Conservation (phyloP, 2,888 invertebrate species). For the Amiota communis region DNA sequence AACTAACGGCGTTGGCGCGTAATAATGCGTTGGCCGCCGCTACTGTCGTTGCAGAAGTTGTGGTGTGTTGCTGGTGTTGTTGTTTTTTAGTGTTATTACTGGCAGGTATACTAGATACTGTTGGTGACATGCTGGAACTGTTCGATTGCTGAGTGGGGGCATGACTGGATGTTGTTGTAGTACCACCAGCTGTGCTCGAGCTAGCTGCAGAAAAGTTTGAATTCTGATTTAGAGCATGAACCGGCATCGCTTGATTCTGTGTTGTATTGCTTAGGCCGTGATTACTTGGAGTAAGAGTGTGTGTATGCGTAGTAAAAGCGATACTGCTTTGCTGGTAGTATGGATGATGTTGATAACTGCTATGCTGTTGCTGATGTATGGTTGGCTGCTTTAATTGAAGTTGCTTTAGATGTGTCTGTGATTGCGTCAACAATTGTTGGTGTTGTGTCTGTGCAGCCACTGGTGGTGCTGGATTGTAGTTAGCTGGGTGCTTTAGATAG, state of each 20-base stretch:
- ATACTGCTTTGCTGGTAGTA: slow-evolving; percentile 60
- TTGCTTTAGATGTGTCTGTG: slow-evolving; percentile 67
- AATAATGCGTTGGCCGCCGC: slow-evolving; percentile 59
- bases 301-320: slow-evolving; percentile 41
- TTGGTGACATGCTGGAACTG: slow-evolving; percentile 68
- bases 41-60: slow-evolving; percentile 48
- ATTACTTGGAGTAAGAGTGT: slow-evolving; percentile 41
- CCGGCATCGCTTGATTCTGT: slow-evolving; percentile 48
- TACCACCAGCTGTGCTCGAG: slow-evolving; percentile 67
- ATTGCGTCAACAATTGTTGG: slow-evolving; percentile 63
- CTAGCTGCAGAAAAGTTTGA: slow-evolving; percentile 70
- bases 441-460: slow-evolving; percentile 42
- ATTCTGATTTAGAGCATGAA: slow-evolving; percentile 67
- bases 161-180: slow-evolving; percentile 66
- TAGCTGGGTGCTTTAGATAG: slow-evolving; percentile 68
- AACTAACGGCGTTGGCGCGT: slow-evolving; percentile 43
- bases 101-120: slow-evolving; percentile 33
- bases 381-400: slow-evolving; percentile 69
- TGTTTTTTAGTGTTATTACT: neutral
- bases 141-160: slow-evolving; percentile 70
- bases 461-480: slow-evolving; percentile 41
- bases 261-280: slow-evolving; percentile 34
- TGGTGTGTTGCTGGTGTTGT: slow-evolving; percentile 42
- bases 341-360: slow-evolving; percentile 65
- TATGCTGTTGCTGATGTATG: slow-evolving; percentile 65